These are phyloP conservation scores for Pectinophora gossypiella DNA, from an alignment of 1,140 invertebrate genomes.

Conservation along the genomic window DNA sequence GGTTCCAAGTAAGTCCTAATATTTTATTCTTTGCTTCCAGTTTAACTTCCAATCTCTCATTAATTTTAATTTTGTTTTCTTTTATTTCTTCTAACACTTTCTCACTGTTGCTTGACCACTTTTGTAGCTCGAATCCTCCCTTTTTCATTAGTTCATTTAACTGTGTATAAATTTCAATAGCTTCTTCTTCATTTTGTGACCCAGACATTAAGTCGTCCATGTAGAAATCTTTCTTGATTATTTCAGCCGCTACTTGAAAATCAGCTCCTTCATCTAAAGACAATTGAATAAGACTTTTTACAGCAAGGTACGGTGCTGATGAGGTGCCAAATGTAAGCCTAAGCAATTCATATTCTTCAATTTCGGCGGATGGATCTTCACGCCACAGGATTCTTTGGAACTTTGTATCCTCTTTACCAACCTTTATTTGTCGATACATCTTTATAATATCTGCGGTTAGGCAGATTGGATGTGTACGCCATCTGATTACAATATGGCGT, in stretches of 20 bases:
- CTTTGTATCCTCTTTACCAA: constrained; percentile 20
- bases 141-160: not conserved
- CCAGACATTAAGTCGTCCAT: constrained; percentile 29
- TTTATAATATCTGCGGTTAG: too few relatives aligned
- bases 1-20: too few relatives aligned
- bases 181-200: constrained; percentile 12
- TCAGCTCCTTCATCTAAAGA: constrained; percentile 15
- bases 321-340: constrained; percentile 35
- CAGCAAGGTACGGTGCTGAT: too few relatives aligned
- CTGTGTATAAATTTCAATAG: not conserved
- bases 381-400: constrained; percentile 35
- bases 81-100: too few relatives aligned
- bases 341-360: constrained; percentile 17
- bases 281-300: constrained; percentile 29
- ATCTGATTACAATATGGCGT: constrained; percentile 35
- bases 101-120: too few relatives aligned
- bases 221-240: constrained; percentile 11
- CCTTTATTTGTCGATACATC: constrained; percentile 41
- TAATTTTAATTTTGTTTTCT: too few relatives aligned
- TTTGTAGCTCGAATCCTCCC: too few relatives aligned
- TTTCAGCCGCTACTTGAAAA: constrained; percentile 6
- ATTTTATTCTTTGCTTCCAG: too few relatives aligned
- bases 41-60: too few relatives aligned
- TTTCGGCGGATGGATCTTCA: not conserved
- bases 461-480: constrained; percentile 31